phyloP scores from a whole-genome alignment of 2,888 invertebrate genomes.

The Dione vanillae region DNA sequence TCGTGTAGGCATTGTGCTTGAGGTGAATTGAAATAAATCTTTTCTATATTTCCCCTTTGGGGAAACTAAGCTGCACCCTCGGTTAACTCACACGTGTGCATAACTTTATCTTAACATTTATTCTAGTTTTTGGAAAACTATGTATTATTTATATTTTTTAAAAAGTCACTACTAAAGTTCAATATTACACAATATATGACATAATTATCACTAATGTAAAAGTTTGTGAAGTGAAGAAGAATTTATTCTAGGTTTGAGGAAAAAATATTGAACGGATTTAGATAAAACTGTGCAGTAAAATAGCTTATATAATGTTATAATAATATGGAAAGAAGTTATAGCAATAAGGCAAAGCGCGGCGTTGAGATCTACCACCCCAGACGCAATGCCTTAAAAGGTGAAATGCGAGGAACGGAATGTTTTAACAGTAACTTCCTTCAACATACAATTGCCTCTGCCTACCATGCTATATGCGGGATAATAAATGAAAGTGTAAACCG shows the following conservation, averaged over 20 bases:
- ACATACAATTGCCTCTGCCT: too few species aligned
- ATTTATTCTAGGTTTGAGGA: too few species aligned
- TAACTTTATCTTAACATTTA: slow-evolving; percentile 37
- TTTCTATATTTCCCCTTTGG: slow-evolving; percentile 32
- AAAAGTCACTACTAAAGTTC: too few species aligned
- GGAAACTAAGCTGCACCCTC: slow-evolving; percentile 37
- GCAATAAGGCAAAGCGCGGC: not conserved
- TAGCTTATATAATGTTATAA: too few species aligned
- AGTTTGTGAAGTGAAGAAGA: too few species aligned
- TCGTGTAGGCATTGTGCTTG: slow-evolving; percentile 41
- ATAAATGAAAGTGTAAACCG: not conserved
- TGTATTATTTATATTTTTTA: not conserved
- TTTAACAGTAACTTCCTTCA: not conserved
- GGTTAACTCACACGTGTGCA: slow-evolving; percentile 36
- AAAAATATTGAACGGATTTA: too few species aligned
- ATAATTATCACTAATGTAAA: too few species aligned
- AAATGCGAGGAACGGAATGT: not conserved
- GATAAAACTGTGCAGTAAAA: too few species aligned
- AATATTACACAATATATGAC: too few species aligned
- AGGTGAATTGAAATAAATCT: slow-evolving; percentile 43
- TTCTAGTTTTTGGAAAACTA: slow-evolving; percentile 22
- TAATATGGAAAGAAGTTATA: too few species aligned
- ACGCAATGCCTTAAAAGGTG: not conserved
- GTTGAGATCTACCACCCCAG: not conserved
- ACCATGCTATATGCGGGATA: not conserved